Base-by-base conservation (phyloP, 1,140 invertebrate genomes). In the Saccostrea echinata region DNA sequence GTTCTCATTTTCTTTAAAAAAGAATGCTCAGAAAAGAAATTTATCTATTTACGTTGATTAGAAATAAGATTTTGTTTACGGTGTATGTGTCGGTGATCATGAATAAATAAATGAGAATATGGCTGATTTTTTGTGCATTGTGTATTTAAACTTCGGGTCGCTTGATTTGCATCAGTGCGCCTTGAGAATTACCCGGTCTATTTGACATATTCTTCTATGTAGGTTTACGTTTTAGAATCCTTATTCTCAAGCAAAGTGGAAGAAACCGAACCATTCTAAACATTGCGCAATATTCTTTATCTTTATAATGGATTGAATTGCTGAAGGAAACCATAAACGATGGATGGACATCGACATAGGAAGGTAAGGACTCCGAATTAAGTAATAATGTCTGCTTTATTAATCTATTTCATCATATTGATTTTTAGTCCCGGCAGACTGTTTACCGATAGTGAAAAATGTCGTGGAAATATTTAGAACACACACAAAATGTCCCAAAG, bases 131-230 rank as follows among this genome's bases (percentile, higher is more conserved):
- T 18, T 61, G 18, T 61, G 55, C 18, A n/a, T 61, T 61, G 16
- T 61, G 55, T 61, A 61, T 61, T 61, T 61, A 61, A 61, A 61
- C 55, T 61, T 61, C n/a, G 55, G 55, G 55, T 21, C 16, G 55
- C n/a, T n/a, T 61, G 18, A 61, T 18, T 21, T 61, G 55, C 55
- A 61, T 61, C 18, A 61, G n/a, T 61, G 55, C 55, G 55, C 55
- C 11, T 61, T 21, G 18, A 21, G 55, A 61, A 61, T 61, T n/a
- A n/a, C 55, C 55, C 55, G 13, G n/a, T 8, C 55, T 61, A 61
- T 21, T 61, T 61, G 55, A 61, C 18, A 21, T 3, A 61, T 61
- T 61, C 55, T 61, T n/a, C 18, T 61, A n/a, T 6, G 21, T 21
- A 21, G 55, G 55, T 61, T 61, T 61, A 21, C 53, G 8, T n/a